phyloP scores from a whole-genome alignment of 2,113 vertebrate species.

The Apistogramma diplotaenia region DNA sequence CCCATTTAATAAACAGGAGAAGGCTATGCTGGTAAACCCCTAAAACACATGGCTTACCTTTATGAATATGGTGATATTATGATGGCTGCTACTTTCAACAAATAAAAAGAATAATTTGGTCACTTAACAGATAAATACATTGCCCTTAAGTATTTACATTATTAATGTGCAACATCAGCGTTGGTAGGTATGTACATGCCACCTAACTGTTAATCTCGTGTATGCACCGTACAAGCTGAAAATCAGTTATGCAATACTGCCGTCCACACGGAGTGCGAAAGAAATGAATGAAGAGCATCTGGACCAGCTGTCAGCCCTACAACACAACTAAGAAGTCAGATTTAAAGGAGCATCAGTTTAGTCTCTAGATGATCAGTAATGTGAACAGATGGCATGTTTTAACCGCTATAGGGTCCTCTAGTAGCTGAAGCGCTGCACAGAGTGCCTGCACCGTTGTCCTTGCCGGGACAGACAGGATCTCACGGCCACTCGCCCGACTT shows the following conservation, averaged over 20 bases:
- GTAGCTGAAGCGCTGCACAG: conserved; percentile 54
- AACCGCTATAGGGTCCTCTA: conserved; percentile 56
- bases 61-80: conserved; percentile 19
- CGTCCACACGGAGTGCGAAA: conserved; percentile 68
- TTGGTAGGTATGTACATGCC: conserved; percentile 82
- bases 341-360: conserved; percentile 37
- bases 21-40: conserved; percentile 18
- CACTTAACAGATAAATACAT: conserved; percentile 78
- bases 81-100: conserved; percentile 45
- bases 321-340: conserved; percentile 34
- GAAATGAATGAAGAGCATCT: conserved; percentile 63
- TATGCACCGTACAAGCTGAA: conserved; percentile 80
- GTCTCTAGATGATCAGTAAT: conserved; percentile 50
- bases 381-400: conserved; percentile 38
- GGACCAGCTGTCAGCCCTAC: conserved; percentile 54
- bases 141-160: conserved; percentile 80
- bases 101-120: conserved; percentile 62
- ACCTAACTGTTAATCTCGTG: conserved; percentile 75
- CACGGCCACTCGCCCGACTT: background rate
- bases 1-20: conserved; percentile 16
- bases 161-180: conserved; percentile 87
- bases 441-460: conserved; percentile 4
- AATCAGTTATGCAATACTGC: conserved; percentile 79
- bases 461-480: background rate
- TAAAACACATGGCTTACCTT: conserved; percentile 11